Evolutionary conservation across 2,113 vertebrate species (phyloP).

Genomic region (Glaucidium brasilianum): DNA sequence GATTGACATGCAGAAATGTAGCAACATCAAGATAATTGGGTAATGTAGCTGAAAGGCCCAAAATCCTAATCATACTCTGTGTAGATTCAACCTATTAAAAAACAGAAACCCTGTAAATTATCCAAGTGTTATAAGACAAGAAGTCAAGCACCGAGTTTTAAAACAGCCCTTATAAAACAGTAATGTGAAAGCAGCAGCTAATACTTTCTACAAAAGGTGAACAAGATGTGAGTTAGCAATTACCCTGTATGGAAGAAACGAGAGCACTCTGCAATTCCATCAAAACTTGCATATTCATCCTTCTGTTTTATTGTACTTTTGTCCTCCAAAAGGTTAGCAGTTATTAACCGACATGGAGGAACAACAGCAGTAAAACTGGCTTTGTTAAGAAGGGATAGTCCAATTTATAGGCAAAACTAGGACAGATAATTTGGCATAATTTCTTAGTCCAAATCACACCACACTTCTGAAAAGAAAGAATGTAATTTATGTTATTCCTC

Average conservation of each 20-base stretch:
- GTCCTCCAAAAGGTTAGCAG: not conserved
- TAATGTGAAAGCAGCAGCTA: not conserved
- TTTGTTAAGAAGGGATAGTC: not conserved
- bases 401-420: not conserved
- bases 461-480: not conserved
- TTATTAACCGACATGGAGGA: not conserved
- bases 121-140: not conserved
- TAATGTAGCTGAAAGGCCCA: slow-evolving; percentile 95
- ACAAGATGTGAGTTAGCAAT: not conserved
- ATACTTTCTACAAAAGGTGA: not conserved
- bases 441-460: not conserved
- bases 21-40: slow-evolving; percentile 97
- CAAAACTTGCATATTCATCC: not conserved
- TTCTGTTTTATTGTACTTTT: not conserved
- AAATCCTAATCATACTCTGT: slow-evolving; percentile 98
- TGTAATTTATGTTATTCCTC: not conserved
- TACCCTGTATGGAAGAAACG: not conserved
- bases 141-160: not conserved
- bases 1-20: slow-evolving; percentile 93
- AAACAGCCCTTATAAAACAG: not conserved
- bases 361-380: not conserved
- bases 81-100: slow-evolving; percentile 91
- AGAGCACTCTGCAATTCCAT: not conserved
- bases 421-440: not conserved
- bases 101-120: not conserved